Evolutionary conservation across 2,797 vertebrate genomes (phyloP).

Genomic region (Galaxias olidus): DNA sequence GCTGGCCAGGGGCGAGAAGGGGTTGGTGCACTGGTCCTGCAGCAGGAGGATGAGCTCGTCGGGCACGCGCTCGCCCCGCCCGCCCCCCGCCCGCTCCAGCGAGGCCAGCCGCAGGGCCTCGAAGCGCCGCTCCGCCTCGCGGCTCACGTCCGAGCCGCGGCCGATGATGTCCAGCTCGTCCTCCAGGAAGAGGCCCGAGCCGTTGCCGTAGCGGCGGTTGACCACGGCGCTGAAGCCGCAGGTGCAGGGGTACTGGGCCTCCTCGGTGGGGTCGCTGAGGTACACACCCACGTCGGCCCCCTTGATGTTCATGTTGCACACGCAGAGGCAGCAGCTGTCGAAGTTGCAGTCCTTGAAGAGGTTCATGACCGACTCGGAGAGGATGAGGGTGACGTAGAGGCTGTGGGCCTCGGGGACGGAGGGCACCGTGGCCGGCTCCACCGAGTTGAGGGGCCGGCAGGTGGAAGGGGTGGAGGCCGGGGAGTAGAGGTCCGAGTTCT

Average conservation of each 20-base stretch:
- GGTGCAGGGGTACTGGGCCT: constrained; percentile 89
- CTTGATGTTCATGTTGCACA: constrained; percentile 99
- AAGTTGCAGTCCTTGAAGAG: constrained; percentile 99
- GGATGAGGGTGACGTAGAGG: constrained; percentile 98
- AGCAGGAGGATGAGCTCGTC: constrained; percentile 92
- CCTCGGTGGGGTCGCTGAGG: constrained; percentile 90
- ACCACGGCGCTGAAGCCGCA: constrained; percentile 98
- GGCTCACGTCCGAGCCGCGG: constrained; percentile 88
- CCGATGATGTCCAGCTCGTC: constrained; percentile 97
- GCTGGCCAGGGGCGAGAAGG: constrained; percentile 89
- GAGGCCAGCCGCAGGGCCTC: constrained; percentile 86
- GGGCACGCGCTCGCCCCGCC: constrained; percentile 82
- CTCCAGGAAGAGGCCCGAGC: constrained; percentile 95
- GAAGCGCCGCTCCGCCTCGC: constrained; percentile 92
- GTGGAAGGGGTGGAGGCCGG: constrained; percentile 97
- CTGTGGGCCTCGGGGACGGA: constrained; percentile 98
- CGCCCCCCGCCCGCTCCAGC: constrained; percentile 71
- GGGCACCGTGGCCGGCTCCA: constrained; percentile 94
- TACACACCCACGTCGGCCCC: constrained; percentile 96
- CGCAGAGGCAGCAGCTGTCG: constrained; percentile 98
- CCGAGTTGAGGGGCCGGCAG: constrained; percentile 93
- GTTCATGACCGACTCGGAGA: constrained; percentile 97
- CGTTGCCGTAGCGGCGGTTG: constrained; percentile 95
- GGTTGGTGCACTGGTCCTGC: constrained; percentile 96
- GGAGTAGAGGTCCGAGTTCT: constrained; percentile 96